Conservation (phyloP, 2,888 invertebrate species). For the Euproctis similis region DNA sequence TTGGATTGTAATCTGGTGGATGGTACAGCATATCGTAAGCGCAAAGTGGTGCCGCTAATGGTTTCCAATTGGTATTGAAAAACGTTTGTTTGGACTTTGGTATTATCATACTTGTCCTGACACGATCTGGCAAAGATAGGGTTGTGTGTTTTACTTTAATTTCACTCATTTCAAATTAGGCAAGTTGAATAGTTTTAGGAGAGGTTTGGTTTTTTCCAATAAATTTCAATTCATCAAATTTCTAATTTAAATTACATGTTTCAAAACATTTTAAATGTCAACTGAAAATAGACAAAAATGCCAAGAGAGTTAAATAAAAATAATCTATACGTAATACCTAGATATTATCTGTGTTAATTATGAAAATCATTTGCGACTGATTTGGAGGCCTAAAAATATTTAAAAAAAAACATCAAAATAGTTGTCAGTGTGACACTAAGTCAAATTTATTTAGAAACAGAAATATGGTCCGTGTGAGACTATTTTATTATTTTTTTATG, state of each 20-base stretch:
- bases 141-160: slow-evolving; percentile 6
- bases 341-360: no score
- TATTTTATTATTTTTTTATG: slow-evolving; percentile 20
- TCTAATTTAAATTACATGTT: no score
- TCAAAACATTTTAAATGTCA: no score
- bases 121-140: slow-evolving; percentile 26
- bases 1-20: slow-evolving; percentile 64
- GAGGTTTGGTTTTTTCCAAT: no score
- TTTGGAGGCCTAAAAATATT: no score
- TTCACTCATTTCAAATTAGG: background rate
- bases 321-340: no score
- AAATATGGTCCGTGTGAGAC: slow-evolving; percentile 16
- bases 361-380: no score
- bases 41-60: slow-evolving; percentile 37
- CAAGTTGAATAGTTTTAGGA: no score
- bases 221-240: no score
- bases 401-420: no score
- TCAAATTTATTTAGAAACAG: slow-evolving; percentile 20
- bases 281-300: no score
- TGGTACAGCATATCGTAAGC: slow-evolving; percentile 67
- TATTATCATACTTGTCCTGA: slow-evolving; percentile 52
- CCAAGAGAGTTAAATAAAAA: no score
- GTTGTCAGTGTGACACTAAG: slow-evolving; percentile 5
- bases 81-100: slow-evolving; percentile 51
- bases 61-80: slow-evolving; percentile 55